Base-by-base conservation (phyloP, 2,113 vertebrate genomes). In the Gavia stellata region DNA sequence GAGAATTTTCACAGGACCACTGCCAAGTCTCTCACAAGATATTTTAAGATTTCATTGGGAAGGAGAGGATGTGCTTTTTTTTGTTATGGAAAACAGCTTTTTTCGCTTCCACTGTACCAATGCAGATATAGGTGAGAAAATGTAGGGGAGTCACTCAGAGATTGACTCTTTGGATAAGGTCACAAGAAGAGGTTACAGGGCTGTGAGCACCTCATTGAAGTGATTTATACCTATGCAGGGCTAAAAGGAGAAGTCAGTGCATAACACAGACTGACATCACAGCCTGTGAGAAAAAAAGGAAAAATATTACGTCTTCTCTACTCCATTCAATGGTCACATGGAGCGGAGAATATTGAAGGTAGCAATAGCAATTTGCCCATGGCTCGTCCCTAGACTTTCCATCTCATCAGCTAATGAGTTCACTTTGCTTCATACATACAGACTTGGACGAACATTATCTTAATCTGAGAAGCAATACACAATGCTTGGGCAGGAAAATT, bases 11-110 rank as follows among this genome's bases (percentile, higher is more conserved):
- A 31, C 23, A 45, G 40, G 25, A 36, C 9, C 18, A 18, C 19
- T 73, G 28, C 5, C 38, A 88, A 47, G 15, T 55, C 5, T 55
- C 25, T 50, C 28, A 33, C 9, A 24, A 78, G 7, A 1, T 53
- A 28, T 67, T 67, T 85, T 53, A 56, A 70, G 10, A 67, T 67
- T 58, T 78, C 24, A 21, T 13, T 77, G 28, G 23, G 25, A 94
- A 77, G 25, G 8, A 84, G 17, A 61, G 1, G 20, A 40, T 66
- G 28, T 67, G 8, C 0, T 0, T 1, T 19, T 40, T 47, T 65
- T 36, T 26, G 12, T 45, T 56, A 24, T 6, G 3, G 33, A 74
- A 84, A 66, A 12, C 7, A 52, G 2, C 3, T 20, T 31, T 61
- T 88, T 94, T 9, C 0, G 0, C 31, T 94, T 89, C n/a, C 28